Evolutionary conservation across 2,113 vertebrate species (phyloP), one percentile per base, ranked within the genome.

Genomic region (Todiramphus saurophagus): DNA sequence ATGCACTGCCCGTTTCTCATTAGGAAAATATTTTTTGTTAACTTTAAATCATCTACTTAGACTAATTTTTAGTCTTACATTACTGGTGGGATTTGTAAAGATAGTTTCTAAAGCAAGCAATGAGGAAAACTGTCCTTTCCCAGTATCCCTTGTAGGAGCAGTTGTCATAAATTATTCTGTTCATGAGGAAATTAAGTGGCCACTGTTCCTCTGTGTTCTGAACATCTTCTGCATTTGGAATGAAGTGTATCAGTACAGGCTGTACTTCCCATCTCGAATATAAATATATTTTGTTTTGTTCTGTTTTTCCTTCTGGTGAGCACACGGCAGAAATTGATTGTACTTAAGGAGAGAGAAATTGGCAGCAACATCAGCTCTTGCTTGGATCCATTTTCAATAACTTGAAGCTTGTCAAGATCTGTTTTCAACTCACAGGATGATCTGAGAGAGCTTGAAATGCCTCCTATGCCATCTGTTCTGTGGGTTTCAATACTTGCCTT

Each of bases 321-420:
- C 50, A 55, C 60, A 66, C 2, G 0, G 43, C 28, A 87, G 31
- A 94, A 89, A 91, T 87, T 87, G 70, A 81, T 94, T 85, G 55
- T 43, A 94, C 80, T 94, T 92, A 94, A 64, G 56, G 67, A 78
- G 46, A 81, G 43, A 76, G 62, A 91, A 93, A 92, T 63, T 87
- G 83, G 62, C 91, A 89, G 77, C 83, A 92, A 44, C 30, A 25
- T 89, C 76, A 79, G 73, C 64, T 83, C 58, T 89, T 72, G 19
- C 56, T 90, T 89, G 83, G 68, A 92, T 89, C 83, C 62, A 0
- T 94, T 96, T 96, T 87, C 92, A 89, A 76, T 94, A 92, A 85
- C 78, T 84, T 5, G 6, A 79, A 90, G 64, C 63, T 87, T 95
- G 77, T 94, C 89, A 79, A 92, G 92, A 87, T 94, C 53, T 92